A percentile compares a stretch with the other conserved stretches of the same genome.
Conservation (phyloP, 2,113 vertebrate genomes). For the Desmodus rotundus region DNA sequence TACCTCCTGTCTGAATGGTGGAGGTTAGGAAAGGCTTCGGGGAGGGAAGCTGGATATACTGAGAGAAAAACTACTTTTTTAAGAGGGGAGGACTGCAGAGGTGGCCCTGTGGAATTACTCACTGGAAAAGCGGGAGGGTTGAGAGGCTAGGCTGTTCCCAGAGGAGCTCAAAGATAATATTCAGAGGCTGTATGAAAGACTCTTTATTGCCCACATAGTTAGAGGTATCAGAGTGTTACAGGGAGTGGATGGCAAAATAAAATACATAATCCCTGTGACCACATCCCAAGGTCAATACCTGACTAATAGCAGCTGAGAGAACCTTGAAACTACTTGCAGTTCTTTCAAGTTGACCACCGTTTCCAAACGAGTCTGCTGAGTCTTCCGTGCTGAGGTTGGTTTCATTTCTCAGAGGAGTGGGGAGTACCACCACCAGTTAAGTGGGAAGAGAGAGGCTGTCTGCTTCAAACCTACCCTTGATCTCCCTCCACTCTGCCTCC, state of each 20-base stretch:
- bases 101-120: slow-evolving; percentile 46
- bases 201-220: slow-evolving; percentile 64
- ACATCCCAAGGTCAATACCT: slow-evolving; percentile 70
- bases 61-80: slow-evolving; percentile 60
- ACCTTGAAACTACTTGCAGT: slow-evolving; percentile 51
- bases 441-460: not conserved
- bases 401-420: slow-evolving; percentile 13
- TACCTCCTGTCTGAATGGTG: not conserved
- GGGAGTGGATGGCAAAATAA: slow-evolving; percentile 72
- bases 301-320: slow-evolving; percentile 50
- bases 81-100: slow-evolving; percentile 35
- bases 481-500: not conserved
- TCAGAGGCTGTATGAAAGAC: slow-evolving; percentile 71
- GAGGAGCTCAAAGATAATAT: slow-evolving; percentile 73
- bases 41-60: slow-evolving; percentile 1
- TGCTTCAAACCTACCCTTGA: not conserved
- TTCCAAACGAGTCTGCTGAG: slow-evolving; percentile 28
- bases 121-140: slow-evolving; percentile 48
- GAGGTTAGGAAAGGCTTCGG: not conserved
- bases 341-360: slow-evolving; percentile 54
- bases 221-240: slow-evolving; percentile 64
- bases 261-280: slow-evolving; percentile 68
- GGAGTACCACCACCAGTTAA: not conserved
- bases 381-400: slow-evolving; percentile 45
- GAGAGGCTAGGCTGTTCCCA: slow-evolving; percentile 55